These are phyloP conservation scores for Phalangium opilio DNA, from an alignment of 2,888 invertebrate genomes.

Conservation along the genomic window DNA sequence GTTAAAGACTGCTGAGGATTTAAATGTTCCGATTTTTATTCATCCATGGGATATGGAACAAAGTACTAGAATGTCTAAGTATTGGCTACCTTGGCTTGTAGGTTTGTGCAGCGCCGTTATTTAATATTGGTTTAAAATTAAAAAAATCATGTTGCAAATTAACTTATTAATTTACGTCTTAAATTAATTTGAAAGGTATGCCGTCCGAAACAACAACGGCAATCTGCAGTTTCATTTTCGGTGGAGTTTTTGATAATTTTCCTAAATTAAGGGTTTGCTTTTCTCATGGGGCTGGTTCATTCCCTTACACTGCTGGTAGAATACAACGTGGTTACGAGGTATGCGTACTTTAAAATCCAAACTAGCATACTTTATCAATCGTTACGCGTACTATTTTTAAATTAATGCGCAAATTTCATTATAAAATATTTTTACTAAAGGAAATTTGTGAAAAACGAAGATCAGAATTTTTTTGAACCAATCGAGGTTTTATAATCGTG, in stretches of 20 bases:
- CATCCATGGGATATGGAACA: slow-evolving; percentile 43
- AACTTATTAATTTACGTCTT: background rate
- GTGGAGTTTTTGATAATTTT: slow-evolving; percentile 37
- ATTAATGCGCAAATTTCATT: no score
- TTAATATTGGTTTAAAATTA: no score
- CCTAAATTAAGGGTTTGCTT: slow-evolving; percentile 38
- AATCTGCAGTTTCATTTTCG: slow-evolving; percentile 38
- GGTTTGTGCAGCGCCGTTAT: slow-evolving; percentile 26
- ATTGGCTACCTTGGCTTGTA: slow-evolving; percentile 42
- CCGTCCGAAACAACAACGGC: slow-evolving; percentile 40
- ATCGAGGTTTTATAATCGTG: no score
- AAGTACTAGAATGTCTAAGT: slow-evolving; percentile 36
- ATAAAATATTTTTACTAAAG: no score
- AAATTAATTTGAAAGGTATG: no score
- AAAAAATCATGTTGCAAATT: slow-evolving; percentile 1
- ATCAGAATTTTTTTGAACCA: no score
- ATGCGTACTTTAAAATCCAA: slow-evolving; percentile 4
- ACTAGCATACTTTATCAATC: no score
- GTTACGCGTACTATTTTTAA: no score
- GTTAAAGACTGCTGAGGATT: slow-evolving; percentile 35
- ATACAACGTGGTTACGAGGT: slow-evolving; percentile 34
- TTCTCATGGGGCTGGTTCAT: slow-evolving; percentile 39
- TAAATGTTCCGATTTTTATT: slow-evolving; percentile 37
- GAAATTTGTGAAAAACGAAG: no score
- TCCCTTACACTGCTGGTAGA: slow-evolving; percentile 39